Evolutionary conservation across 2,797 vertebrate genomes (phyloP).

Genomic region (Brachymystax lenok): DNA sequence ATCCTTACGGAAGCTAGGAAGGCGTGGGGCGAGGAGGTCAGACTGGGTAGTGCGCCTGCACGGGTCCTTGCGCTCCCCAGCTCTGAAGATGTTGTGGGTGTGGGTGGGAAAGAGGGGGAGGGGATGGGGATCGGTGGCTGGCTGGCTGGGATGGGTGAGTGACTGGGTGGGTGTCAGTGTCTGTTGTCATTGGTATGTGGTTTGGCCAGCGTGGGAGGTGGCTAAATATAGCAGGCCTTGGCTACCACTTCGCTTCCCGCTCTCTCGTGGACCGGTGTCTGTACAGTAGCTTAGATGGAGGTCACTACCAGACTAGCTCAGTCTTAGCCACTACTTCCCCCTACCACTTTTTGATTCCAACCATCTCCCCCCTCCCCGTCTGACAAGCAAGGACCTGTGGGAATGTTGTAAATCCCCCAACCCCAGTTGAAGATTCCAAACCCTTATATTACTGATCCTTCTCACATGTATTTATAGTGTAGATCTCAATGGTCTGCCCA

Average conservation of each 20-base stretch:
- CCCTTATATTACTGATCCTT: background rate
- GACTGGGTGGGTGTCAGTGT: constrained; percentile 62
- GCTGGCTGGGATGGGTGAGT: constrained; percentile 31
- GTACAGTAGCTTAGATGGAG: constrained; percentile 28
- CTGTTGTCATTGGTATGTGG: constrained; percentile 85
- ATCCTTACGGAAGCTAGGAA: constrained; percentile 58
- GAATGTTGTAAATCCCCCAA: background rate
- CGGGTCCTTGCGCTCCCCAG: constrained; percentile 74
- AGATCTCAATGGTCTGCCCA: background rate
- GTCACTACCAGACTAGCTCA: constrained; percentile 11
- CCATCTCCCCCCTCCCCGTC: background rate
- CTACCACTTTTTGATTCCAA: background rate
- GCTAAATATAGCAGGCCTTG: constrained; percentile 87
- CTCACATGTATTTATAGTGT: background rate
- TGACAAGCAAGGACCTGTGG: background rate
- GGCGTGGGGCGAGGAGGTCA: constrained; percentile 58
- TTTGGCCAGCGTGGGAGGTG: constrained; percentile 77
- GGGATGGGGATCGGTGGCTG: background rate
- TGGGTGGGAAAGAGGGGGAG: constrained; percentile 32
- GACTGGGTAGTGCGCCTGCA: constrained; percentile 60
- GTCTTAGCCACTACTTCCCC: background rate
- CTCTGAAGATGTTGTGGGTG: constrained; percentile 53
- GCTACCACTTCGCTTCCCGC: constrained; percentile 14
- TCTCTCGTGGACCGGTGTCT: constrained; percentile 10
- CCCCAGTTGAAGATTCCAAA: constrained; percentile 2